These are phyloP conservation scores for Dromius quadrimaculatus DNA, from an alignment of 2,888 invertebrate species.

Conservation along the genomic window DNA sequence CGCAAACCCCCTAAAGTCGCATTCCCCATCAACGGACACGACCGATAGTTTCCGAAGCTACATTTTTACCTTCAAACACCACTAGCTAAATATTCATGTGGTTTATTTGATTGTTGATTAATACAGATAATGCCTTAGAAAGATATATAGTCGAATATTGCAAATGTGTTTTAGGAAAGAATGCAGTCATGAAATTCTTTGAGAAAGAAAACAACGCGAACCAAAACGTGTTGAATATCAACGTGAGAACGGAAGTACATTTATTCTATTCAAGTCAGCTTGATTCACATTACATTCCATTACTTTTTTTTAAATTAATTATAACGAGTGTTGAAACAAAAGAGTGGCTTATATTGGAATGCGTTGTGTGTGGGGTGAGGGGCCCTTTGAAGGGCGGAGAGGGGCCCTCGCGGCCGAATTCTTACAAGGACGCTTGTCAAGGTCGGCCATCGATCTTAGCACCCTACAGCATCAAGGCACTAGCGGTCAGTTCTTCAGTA, in stretches of 20 bases:
- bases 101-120: slow-evolving; percentile 41
- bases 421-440: slow-evolving; percentile 50
- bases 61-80: slow-evolving; percentile 19
- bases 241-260: too few species aligned
- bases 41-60: slow-evolving; percentile 27
- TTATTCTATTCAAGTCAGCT: too few species aligned
- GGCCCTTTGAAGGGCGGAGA: slow-evolving; percentile 41
- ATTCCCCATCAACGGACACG: slow-evolving; percentile 72
- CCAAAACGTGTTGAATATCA: too few species aligned
- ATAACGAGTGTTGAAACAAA: too few species aligned
- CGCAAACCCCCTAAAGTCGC: slow-evolving; percentile 60
- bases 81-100: slow-evolving; percentile 38
- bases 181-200: too few species aligned
- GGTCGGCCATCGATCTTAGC: slow-evolving; percentile 42
- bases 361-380: neutral
- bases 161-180: too few species aligned
- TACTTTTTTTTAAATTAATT: too few species aligned
- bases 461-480: too few species aligned
- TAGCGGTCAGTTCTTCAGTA: neutral
- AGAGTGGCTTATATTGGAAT: neutral
- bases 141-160: too few species aligned
- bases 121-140: slow-evolving; percentile 35
- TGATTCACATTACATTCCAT: too few species aligned
- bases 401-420: slow-evolving; percentile 42
- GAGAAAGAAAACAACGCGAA: too few species aligned